These are phyloP conservation scores for Holothuria glaberrima DNA, from an alignment of 35 echinoderm and acorn worm genomes.

Conservation along the genomic window DNA sequence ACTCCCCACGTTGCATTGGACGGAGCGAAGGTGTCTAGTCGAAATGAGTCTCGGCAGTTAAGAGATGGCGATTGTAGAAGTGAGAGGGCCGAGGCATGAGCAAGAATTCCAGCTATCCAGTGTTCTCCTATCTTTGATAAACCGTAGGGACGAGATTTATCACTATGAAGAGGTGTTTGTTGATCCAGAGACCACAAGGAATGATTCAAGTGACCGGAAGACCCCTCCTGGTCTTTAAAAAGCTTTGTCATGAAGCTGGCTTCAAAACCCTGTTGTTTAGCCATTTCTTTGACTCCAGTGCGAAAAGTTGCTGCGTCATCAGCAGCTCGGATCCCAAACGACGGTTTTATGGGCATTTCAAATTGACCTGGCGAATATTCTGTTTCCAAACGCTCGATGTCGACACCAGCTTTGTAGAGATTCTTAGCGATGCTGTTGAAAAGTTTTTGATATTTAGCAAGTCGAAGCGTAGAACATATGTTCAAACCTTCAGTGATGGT, in stretches of 20 bases:
- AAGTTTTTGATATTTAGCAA: constrained; percentile 4
- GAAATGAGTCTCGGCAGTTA: constrained; percentile 57
- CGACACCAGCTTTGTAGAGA: constrained; percentile 50
- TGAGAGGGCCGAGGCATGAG: constrained; percentile 53
- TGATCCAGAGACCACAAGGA: constrained; percentile 63
- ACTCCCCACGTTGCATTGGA: constrained; percentile 65
- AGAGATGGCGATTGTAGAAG: constrained; percentile 53
- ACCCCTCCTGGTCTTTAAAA: constrained; percentile 1
- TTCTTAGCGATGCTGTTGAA: constrained; percentile 37
- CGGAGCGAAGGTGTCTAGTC: constrained; percentile 51
- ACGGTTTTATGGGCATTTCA: constrained; percentile 58
- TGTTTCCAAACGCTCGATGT: constrained; percentile 54
- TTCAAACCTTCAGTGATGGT: background rate
- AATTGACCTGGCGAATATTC: constrained; percentile 55
- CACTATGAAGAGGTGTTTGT: constrained; percentile 20
- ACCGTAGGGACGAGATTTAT: background rate
- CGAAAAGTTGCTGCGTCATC: constrained; percentile 61
- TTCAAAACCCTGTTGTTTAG: constrained; percentile 17
- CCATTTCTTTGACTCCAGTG: constrained; percentile 68
- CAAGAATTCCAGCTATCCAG: constrained; percentile 68
- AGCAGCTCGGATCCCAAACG: constrained; percentile 70
- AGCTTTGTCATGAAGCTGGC: constrained; percentile 69
- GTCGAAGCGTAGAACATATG: constrained; percentile 12
- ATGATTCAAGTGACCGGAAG: constrained; percentile 64
- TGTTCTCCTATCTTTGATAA: constrained; percentile 60